Evolutionary conservation across 30 jellyfish, hydroid and myxozoan genomes (phyloP), one percentile per base, ranked within the genome.

Genomic region (Haliclystus octoradiatus): DNA sequence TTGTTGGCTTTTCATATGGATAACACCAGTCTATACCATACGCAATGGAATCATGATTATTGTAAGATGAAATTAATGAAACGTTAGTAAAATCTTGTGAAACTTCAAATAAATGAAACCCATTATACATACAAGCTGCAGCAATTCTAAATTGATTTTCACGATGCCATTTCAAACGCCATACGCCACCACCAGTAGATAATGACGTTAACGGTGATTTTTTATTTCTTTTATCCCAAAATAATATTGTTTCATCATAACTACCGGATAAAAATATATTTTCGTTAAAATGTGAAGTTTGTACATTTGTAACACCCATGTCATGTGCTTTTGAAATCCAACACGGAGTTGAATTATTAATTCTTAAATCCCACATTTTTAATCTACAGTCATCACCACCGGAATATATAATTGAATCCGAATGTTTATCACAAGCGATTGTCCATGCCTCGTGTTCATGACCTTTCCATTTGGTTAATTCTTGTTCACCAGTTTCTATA

Each of bases 81-180:
- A 49, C 35, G 2, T 64, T 31, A 49, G 65, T 30, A 46, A 50
- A 33, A 34, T 66, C 69, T 28, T 51, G 57, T 34, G 53, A 70
- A n/a, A n/a, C n/a, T 26, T 40, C 31, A 50, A 73, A 71, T 13
- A 86, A 65, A 28, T 79, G 73, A 66, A 86, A 86, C 3, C 96
- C 96, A 78, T 79, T 78, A 71, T 86, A 89, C 96, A 86, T 86
- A 49, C 96, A 86, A 7, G 96, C 96, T 0, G 94, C 80, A 0
- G 79, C 66, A 22, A 86, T 53, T n/a, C 53, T 15, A 31, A 70
- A 52, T 23, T 71, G 80, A 32, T 19, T 1, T 1, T 68, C 26
- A 5, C 94, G 94, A 65, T 80, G 94, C 96, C 96, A 86, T 65
- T 86, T 86, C 72, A 86, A 52, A 49, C 96, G 83, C 96, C 96